A percentile compares a stretch with the other conserved stretches of the same genome.
Evolutionary conservation across 2,888 invertebrate genomes (phyloP).

Genomic region (Aporophyla lueneburgensis): DNA sequence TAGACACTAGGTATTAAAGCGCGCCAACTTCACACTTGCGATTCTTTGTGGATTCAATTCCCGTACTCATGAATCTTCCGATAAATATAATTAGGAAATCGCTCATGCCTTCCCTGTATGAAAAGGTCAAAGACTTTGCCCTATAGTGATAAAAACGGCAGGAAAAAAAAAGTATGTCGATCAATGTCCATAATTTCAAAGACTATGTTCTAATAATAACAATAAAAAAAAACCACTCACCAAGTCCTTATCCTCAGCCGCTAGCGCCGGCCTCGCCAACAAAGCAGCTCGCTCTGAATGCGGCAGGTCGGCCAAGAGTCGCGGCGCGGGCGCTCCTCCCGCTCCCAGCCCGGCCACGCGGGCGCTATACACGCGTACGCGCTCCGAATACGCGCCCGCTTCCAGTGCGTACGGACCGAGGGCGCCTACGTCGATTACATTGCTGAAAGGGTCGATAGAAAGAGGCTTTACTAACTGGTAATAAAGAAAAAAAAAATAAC

Average conservation of each 20-base stretch:
- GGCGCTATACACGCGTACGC: conserved; percentile 93
- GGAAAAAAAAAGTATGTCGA: too few species aligned
- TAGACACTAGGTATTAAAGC: too few species aligned
- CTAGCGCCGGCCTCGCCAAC: conserved; percentile 91
- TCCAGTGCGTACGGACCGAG: conserved; percentile 97
- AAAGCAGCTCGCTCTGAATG: conserved; percentile 92
- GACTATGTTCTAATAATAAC: background rate
- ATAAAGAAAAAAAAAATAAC: background rate
- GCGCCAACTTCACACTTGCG: too few species aligned
- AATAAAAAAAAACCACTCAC: conserved; percentile 89
- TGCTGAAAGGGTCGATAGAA: conserved; percentile 88
- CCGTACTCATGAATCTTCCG: too few species aligned
- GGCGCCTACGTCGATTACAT: conserved; percentile 98
- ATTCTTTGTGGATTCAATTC: too few species aligned
- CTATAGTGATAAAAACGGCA: too few species aligned
- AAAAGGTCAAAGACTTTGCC: too few species aligned
- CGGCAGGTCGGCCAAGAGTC: conserved; percentile 94
- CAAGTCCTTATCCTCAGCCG: conserved; percentile 92
- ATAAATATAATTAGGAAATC: too few species aligned
- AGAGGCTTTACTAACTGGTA: background rate
- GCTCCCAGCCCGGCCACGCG: conserved; percentile 79
- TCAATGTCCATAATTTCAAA: background rate
- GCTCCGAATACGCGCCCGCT: conserved; percentile 96
- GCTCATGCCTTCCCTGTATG: too few species aligned
- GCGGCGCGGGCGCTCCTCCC: conserved; percentile 83